Conservation (phyloP, 1,140 invertebrate species). For the Diprion similis region DNA sequence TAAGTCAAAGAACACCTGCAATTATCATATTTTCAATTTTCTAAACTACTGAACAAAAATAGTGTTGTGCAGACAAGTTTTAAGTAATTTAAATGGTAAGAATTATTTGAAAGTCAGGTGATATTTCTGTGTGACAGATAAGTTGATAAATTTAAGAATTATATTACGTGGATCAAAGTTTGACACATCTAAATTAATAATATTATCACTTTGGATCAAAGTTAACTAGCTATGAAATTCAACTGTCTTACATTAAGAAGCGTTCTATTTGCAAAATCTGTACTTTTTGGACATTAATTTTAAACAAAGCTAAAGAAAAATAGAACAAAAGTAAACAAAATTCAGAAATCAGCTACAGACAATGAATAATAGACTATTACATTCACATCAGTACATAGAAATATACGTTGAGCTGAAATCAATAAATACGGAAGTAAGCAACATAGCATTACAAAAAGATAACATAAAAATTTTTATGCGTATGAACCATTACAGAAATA, state of each 20-base stretch:
- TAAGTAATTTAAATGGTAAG: no score
- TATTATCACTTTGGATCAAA: no score
- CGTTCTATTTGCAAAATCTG: neutral
- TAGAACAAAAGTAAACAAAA: no score
- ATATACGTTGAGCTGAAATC: no score
- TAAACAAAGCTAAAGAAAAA: neutral
- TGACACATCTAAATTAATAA: no score
- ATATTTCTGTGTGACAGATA: no score
- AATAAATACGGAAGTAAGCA: no score
- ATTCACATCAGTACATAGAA: neutral
- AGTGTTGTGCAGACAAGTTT: neutral
- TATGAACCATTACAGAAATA: neutral
- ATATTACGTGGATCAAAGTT: no score
- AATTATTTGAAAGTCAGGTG: no score
- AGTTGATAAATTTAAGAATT: no score
- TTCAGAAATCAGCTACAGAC: neutral
- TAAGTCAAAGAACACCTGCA: constrained; percentile 96
- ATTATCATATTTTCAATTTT: constrained; percentile 32
- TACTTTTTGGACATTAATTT: neutral
- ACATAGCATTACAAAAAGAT: no score
- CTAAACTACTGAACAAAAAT: constrained; percentile 6
- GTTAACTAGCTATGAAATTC: neutral
- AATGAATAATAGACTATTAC: neutral
- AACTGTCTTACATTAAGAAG: neutral
- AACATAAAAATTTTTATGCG: neutral